Evolutionary conservation across 2,113 vertebrate species (phyloP).

Genomic region (Pangasianodon hypophthalmus): DNA sequence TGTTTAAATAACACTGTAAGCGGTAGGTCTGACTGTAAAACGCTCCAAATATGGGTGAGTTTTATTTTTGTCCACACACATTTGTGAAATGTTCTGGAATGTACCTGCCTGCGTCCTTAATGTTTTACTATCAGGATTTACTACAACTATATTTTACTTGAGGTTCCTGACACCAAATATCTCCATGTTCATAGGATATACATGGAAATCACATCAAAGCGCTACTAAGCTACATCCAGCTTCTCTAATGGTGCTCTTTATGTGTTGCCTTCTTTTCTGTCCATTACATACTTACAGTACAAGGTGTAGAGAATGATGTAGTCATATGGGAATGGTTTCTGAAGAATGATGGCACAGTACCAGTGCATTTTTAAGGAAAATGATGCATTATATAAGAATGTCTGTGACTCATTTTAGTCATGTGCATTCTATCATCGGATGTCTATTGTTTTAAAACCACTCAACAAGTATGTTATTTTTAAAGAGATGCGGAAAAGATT

Average conservation of each 20-base stretch:
- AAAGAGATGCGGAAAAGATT: background rate
- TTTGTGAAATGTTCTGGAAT: slow-evolving; percentile 2
- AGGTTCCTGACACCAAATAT: background rate
- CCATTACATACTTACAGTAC: background rate
- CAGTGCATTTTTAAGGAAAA: background rate
- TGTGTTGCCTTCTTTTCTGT: background rate
- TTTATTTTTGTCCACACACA: background rate
- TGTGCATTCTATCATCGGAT: background rate
- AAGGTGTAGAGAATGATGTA: background rate
- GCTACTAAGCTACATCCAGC: background rate
- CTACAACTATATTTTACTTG: background rate
- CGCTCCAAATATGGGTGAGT: background rate
- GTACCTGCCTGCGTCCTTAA: background rate
- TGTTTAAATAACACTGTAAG: background rate
- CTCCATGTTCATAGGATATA: background rate
- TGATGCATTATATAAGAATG: background rate
- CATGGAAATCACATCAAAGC: background rate
- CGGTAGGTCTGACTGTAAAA: background rate
- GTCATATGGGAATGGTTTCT: background rate
- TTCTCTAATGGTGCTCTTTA: background rate
- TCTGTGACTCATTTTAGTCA: background rate
- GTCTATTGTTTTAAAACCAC: background rate
- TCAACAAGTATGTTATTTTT: background rate
- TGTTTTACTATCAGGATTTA: background rate
- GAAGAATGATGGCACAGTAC: background rate